Base-by-base conservation (phyloP, 2,113 vertebrate genomes). In the Paratilapia polleni region DNA sequence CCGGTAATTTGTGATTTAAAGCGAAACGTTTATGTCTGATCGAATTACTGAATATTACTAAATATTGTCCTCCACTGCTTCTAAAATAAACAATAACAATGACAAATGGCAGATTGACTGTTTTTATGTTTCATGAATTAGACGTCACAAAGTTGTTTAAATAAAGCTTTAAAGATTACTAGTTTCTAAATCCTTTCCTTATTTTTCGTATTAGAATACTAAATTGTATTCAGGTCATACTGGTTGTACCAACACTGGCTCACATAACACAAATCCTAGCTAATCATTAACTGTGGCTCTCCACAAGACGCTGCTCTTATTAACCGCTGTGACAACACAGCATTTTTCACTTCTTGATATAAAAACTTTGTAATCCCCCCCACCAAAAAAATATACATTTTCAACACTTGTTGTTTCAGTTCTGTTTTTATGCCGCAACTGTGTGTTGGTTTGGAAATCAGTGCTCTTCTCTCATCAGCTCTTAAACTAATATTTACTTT, bases 221-320 rank as follows among this genome's bases (percentile, higher is more conserved):
- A 38, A 4, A 62, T 68, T 54, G n/a, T 43, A n/a, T 52, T 22
- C n/a, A 26, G 34, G 36, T 63, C 3, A 14, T 10, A 70, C 62
- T 80, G 68, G 93, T 94, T 91, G 89, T 17, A 77, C 86, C 85
- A 94, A 94, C 49, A 93, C 76, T 92, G 85, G 73, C 77, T 83
- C 64, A 82, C 66, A 81, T 82, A 80, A 87, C 38, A 80, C 47
- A 78, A 85, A 82, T 11, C 38, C 47, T 41, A 20, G 89, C 81
- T 91, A 94, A 93, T 91, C 84, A 93, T 93, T 94, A 91, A 94
- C 93, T 54, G 26, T 56, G 58, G 24, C 54, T 77, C 28, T 22
- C 20, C 22, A n/a, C 20, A 13, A 75, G 11, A 80, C 63, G 38
- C n/a, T 54, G 34, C 19, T 68, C 56, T 15, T 78, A 4, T 76